Evolutionary conservation across 2,113 vertebrate species (phyloP).

Genomic region (Cnemophilus loriae): DNA sequence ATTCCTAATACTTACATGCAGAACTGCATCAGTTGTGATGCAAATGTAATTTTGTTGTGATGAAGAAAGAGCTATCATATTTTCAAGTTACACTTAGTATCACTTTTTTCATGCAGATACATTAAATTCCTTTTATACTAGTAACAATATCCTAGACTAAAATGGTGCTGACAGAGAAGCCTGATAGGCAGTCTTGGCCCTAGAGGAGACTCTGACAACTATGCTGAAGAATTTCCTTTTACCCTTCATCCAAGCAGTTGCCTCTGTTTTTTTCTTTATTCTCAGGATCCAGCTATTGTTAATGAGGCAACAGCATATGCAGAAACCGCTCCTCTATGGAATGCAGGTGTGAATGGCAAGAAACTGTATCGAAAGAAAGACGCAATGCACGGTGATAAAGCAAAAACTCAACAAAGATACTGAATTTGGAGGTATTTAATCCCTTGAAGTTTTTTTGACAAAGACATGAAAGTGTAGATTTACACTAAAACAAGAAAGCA

Average conservation of each 20-base stretch:
- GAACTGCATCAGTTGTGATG: not conserved
- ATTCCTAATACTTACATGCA: not conserved
- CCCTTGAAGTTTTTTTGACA: not conserved
- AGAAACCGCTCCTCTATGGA: not conserved
- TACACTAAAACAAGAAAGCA: not conserved
- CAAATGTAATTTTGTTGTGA: not conserved
- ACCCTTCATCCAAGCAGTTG: not conserved
- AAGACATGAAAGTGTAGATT: not conserved
- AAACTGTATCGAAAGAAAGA: not conserved
- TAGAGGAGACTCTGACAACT: not conserved
- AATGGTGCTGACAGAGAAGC: not conserved
- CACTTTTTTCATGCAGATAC: not conserved
- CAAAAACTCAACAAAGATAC: not conserved
- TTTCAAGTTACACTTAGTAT: not conserved
- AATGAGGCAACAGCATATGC: not conserved
- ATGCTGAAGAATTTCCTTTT: not conserved
- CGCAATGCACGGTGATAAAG: not conserved
- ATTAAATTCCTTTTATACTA: not conserved
- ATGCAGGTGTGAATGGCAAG: not conserved
- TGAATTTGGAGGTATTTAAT: not conserved
- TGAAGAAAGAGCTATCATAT: not conserved
- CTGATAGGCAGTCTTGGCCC: not conserved
- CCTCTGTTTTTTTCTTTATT: not conserved
- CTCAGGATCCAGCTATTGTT: not conserved
- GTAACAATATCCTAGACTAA: not conserved